Conservation (phyloP, 2,888 invertebrate genomes). For the Allophyes oxyacanthae region DNA sequence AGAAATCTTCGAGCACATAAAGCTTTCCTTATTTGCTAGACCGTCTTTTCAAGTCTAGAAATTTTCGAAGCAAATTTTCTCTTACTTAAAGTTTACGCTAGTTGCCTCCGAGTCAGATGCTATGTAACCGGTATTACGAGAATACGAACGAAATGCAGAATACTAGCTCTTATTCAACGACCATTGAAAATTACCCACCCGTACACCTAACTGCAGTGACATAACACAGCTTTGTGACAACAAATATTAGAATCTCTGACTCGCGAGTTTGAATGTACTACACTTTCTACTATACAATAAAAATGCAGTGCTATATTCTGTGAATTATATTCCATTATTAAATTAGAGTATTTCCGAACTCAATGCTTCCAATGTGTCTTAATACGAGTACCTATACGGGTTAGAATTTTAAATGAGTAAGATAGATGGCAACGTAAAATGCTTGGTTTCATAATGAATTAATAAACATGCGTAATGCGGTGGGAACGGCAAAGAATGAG, state of each 20-base stretch:
- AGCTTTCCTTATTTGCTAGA: constrained; percentile 73
- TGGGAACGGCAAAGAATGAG: constrained; percentile 31
- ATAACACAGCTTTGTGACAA: constrained; percentile 44
- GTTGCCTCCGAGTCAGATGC: constrained; percentile 78
- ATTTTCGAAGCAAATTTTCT: constrained; percentile 79
- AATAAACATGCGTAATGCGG: constrained; percentile 37
- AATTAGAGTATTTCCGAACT: no score
- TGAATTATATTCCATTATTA: no score
- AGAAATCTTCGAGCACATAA: constrained; percentile 67
- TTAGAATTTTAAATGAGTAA: no score
- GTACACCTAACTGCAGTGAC: constrained; percentile 55
- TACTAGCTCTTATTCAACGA: constrained; percentile 62
- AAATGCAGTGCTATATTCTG: constrained; percentile 4
- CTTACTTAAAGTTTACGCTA: constrained; percentile 79
- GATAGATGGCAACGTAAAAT: constrained; percentile 2
- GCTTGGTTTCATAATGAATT: constrained; percentile 38
- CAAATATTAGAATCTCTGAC: constrained; percentile 48
- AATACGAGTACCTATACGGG: no score
- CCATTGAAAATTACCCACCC: constrained; percentile 70
- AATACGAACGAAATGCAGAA: constrained; percentile 67
- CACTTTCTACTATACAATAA: constrained; percentile 26
- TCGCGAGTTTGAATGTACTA: constrained; percentile 20
- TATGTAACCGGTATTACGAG: constrained; percentile 70
- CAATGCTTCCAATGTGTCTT: no score
- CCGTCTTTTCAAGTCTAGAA: constrained; percentile 71